Conservation (phyloP, 1,140 invertebrate genomes). For the Elysia chlorotica region DNA sequence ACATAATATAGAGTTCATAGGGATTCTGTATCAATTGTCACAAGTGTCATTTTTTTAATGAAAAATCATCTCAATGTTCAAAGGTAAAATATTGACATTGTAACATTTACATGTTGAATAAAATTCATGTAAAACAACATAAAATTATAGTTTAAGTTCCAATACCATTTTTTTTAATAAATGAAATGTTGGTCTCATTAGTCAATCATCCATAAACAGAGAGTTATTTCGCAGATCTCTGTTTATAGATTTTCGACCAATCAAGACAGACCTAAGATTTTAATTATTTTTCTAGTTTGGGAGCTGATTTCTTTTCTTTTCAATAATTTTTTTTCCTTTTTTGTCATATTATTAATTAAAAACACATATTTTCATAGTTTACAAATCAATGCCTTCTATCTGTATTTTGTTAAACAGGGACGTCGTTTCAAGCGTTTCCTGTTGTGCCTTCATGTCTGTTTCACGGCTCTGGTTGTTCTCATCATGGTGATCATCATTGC, state of each 20-base stretch:
- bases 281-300: neutral
- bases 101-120: no score
- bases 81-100: no score
- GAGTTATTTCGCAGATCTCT: neutral
- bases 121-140: no score
- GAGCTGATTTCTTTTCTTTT: neutral
- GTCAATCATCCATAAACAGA: no score
- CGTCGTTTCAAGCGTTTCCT: conserved; percentile 52
- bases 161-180: no score
- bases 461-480: conserved; percentile 48
- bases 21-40: no score
- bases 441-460: conserved; percentile 48
- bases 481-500: conserved; percentile 53
- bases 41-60: no score
- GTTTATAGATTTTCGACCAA: neutral
- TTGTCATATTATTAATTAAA: neutral
- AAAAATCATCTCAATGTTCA: no score
- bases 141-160: no score
- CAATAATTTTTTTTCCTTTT: neutral
- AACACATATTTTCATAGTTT: neutral
- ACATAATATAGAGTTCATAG: no score
- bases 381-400: neutral
- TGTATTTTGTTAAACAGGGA: conserved; percentile 39
- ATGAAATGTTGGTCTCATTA: no score
- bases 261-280: neutral